Evolutionary conservation across 2,888 invertebrate genomes (phyloP).

Genomic region (Platerodrilus igneus): DNA sequence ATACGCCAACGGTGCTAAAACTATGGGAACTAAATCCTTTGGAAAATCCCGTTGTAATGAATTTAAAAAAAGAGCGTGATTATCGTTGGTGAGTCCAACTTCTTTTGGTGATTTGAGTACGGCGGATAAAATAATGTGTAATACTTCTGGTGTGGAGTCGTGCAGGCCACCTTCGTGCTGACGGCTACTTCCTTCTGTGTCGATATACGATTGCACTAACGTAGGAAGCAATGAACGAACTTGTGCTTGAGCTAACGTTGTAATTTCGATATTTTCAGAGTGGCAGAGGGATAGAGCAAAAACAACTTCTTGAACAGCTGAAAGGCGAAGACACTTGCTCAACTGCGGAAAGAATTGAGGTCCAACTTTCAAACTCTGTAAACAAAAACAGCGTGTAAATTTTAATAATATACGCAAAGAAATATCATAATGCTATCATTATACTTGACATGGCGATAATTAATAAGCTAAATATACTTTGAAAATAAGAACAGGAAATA

Average conservation of each 20-base stretch:
- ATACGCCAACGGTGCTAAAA: conserved; percentile 84
- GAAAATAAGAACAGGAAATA: no score
- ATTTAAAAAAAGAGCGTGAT: conserved; percentile 74
- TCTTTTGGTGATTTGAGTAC: conserved; percentile 58
- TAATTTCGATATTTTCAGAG: conserved; percentile 72
- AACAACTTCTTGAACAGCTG: conserved; percentile 86
- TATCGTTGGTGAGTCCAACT: conserved; percentile 64
- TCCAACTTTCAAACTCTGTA: conserved; percentile 73
- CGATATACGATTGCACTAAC: conserved; percentile 80
- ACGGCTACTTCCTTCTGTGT: conserved; percentile 68
- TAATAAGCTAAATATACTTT: no score
- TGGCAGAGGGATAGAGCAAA: conserved; percentile 81
- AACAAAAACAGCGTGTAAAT: conserved; percentile 30
- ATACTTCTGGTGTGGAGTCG: conserved; percentile 85
- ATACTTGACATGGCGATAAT: no score
- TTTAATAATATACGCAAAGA: no score
- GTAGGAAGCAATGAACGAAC: conserved; percentile 78
- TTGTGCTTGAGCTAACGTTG: conserved; percentile 69
- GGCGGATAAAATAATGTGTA: conserved; percentile 72
- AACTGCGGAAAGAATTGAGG: conserved; percentile 78
- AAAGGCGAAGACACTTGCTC: conserved; percentile 79
- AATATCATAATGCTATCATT: no score
- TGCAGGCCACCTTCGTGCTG: conserved; percentile 77
- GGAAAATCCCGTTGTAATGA: conserved; percentile 84
- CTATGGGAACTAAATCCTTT: conserved; percentile 80